A percentile compares a stretch with the other conserved stretches of the same genome.
Conservation (phyloP, 2,113 vertebrate species). For the Atractosteus spatula region DNA sequence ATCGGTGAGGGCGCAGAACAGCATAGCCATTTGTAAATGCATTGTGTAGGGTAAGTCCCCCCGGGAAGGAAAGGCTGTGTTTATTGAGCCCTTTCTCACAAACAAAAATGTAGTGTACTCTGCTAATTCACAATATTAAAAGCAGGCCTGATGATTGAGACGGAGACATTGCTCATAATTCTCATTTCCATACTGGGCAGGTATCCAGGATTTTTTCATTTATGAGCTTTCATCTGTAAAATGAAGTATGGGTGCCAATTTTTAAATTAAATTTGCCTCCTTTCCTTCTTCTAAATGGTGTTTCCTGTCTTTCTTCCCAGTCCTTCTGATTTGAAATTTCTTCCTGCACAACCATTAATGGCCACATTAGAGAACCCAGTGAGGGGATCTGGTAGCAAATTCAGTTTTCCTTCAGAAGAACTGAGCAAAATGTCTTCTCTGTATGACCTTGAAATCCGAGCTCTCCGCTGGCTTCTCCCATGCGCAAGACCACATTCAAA, state of each 20-base stretch:
- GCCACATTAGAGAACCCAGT: constrained; percentile 23
- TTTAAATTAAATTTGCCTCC: constrained; percentile 96
- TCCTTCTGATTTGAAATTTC: constrained; percentile 50
- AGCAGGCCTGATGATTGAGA: constrained; percentile 84
- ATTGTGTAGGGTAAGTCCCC: constrained; percentile 32
- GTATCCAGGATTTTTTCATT: constrained; percentile 92
- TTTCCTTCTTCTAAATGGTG: constrained; percentile 84
- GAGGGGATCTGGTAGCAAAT: constrained; percentile 25
- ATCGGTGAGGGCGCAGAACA: constrained; percentile 29
- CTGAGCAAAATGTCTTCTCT: too few species aligned
- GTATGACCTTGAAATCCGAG: too few species aligned
- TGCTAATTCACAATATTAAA: constrained; percentile 90
- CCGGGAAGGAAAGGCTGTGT: constrained; percentile 6
- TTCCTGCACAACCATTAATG: constrained; percentile 19
- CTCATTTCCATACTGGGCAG: constrained; percentile 90
- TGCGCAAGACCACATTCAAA: constrained; percentile 14
- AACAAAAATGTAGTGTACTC: constrained; percentile 48
- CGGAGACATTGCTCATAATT: constrained; percentile 97
- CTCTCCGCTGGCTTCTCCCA: too few species aligned
- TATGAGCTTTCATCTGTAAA: constrained; percentile 89
- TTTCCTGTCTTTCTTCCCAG: constrained; percentile 54
- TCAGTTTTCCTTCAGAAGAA: neutral
- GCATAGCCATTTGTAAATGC: neutral
- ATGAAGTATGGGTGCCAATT: constrained; percentile 88
- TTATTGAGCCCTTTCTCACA: constrained; percentile 22